phyloP scores from a whole-genome alignment of 2,888 invertebrate genomes.

The Campoplex capitator region DNA sequence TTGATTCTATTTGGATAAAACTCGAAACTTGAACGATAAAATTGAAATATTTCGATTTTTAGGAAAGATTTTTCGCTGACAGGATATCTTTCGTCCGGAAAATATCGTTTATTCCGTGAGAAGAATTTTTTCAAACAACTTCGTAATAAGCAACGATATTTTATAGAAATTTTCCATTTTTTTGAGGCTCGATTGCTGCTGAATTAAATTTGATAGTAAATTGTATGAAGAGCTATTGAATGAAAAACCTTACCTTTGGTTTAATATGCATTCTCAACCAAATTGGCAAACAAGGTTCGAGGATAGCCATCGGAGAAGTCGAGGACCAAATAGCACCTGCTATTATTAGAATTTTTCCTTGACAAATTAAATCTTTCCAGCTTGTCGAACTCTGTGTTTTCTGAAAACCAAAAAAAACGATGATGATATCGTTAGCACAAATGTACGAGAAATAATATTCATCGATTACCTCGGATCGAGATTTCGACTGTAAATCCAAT shows the following conservation, averaged over 20 bases:
- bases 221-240: no score
- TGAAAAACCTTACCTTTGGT: conserved; percentile 85
- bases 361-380: conserved; percentile 87
- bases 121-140: no score
- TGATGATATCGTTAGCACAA: not conserved
- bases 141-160: no score
- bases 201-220: no score
- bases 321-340: conserved; percentile 91
- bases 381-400: conserved; percentile 78
- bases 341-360: conserved; percentile 88
- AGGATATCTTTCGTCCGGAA: no score
- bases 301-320: conserved; percentile 92
- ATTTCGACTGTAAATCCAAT: conserved; percentile 79
- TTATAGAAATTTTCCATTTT: no score
- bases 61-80: no score
- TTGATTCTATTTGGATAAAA: not conserved
- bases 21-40: no score
- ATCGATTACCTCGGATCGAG: conserved; percentile 67
- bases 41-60: no score
- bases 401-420: conserved; percentile 52
- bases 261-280: conserved; percentile 90
- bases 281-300: conserved; percentile 93
- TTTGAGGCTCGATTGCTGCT: no score
- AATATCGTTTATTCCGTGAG: no score
- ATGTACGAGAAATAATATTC: not conserved